Base-by-base conservation (phyloP, 2,888 invertebrate genomes). In the Tuta absoluta region DNA sequence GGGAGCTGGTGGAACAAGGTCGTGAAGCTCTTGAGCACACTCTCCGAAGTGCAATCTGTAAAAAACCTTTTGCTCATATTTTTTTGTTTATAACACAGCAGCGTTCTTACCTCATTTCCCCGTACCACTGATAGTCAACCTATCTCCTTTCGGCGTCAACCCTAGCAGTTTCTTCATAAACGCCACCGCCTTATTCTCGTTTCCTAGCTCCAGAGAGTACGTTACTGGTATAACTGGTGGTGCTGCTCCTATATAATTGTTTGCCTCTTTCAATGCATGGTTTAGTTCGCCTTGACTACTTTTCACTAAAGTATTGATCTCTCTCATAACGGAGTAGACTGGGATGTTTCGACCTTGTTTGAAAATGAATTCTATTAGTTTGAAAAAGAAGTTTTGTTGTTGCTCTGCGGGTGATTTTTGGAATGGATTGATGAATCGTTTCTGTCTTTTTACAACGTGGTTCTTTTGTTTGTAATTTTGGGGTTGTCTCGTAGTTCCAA, bases 261-360 rank as follows among this genome's bases (percentile, higher is more conserved):
- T 87, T 1, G 74, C 76, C 68, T 89, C 89, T 56, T 77, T 84
- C 0, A 77, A 74, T 0, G 74, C 63, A 53, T 90, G 86, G 24
- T 75, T 85, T 1, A 89, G 63, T 58, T 88, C 86, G 0, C 87
- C 85, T 4, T 83, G 84, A 0, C 71, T 79, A 7, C 82, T 86
- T 56, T 77, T 85, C 0, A 89, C 83, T 2, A 88, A 58, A 0
- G 90, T 88, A 24, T 79, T 85, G 0, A 90, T 85, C 53, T 89
- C 89, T 7, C 88, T 66, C 67, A 86, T 80, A 0, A 89, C 84
- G 0, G 83, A 84, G 1, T 87, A 75, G 0, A 89, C 78, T 1
- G 89, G 90, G 0, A 85, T 75, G 10, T 73, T 81, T 59, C 72
- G 81, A 0, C 84, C 73, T 38, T 87, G 80, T 53, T 75, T 82